Base-by-base conservation (phyloP, 2,888 invertebrate species). In the Leptopilina drosophilae region DNA sequence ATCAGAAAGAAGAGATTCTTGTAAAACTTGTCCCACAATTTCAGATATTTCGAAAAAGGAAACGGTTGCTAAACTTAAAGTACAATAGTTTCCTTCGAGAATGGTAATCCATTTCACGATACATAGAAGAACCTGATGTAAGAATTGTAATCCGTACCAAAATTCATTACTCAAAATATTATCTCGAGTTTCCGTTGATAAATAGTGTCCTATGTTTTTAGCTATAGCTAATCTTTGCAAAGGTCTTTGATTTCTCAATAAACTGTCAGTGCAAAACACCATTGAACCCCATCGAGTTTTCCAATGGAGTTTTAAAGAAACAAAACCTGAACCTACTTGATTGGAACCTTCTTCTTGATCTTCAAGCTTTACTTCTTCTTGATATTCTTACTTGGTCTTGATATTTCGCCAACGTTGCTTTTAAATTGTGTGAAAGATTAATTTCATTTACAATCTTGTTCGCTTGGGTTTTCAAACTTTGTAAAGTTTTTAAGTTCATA, bases 321-420 rank as follows among this genome's bases (percentile, higher is more conserved):
- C 3, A 40, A 7, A 7, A 14, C 2, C 40, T 65, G 53, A 53
- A 53, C 5, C 53, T 53, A 5, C 11, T 4, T 53, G 11, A 12
- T 78, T 11, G 33, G 78, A 11, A 42, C 65, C n/a, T 20, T 40
- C 64, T 73, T 78, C 20, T 76, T 59, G 8, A 66, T 66, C 67
- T n/a, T 42, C 26, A 42, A 9, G 2, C 67, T n/a, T 66, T 12
- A 76, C 76, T 66, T 49, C 66, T 62, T 76, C 75, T 77, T 82
- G 82, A 73, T 83, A 80, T 78, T 81, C n/a, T n/a, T n/a, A n/a
- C 76, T 66, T 49, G 73, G 56, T 76, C 75, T 77, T 82, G 82
- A 73, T 83, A 80, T 78, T 81, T 82, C 12, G 64, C 64, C 33
- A 82, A 80, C 49, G 67, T 56, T 6, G 81, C 78, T 53, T 67